Percentiles rank a stretch among this genome's conserved stretches.
Conservation (phyloP, 2,888 invertebrate species). For the Nomada fabriciana region DNA sequence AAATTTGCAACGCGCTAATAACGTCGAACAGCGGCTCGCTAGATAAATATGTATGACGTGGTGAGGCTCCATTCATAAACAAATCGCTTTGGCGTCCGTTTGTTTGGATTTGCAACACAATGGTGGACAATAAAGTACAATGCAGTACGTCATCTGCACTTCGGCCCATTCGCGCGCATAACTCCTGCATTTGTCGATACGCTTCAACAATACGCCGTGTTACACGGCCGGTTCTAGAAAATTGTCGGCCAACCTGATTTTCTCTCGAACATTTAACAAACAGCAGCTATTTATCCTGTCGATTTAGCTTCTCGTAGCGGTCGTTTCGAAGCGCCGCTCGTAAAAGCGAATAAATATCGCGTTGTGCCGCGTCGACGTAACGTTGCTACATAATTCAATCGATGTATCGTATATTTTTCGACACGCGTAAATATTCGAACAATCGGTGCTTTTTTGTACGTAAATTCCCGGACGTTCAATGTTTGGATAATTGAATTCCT, state of each 20-base stretch:
- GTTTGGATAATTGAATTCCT: no score
- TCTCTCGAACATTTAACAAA: slow-evolving; percentile 47
- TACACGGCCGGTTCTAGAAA: slow-evolving; percentile 32
- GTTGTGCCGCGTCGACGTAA: neutral
- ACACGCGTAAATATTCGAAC: no score
- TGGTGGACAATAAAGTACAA: slow-evolving; percentile 57
- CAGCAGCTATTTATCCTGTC: slow-evolving; percentile 41
- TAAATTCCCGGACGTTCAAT: no score
- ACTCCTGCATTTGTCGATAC: slow-evolving; percentile 53
- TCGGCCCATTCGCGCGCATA: slow-evolving; percentile 46
- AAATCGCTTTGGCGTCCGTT: slow-evolving; percentile 61
- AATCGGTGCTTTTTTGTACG: no score
- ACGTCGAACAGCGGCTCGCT: slow-evolving; percentile 24
- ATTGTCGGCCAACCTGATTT: slow-evolving; percentile 40
- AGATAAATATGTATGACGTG: slow-evolving; percentile 67
- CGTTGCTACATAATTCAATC: neutral
- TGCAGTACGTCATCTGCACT: slow-evolving; percentile 53
- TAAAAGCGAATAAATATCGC: slow-evolving; percentile 10
- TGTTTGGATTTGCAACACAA: slow-evolving; percentile 66
- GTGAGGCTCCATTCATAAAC: slow-evolving; percentile 66
- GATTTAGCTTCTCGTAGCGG: slow-evolving; percentile 12
- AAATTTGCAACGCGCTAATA: slow-evolving; percentile 40
- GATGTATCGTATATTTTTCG: no score
- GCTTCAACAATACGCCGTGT: slow-evolving; percentile 34
- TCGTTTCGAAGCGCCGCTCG: neutral